These are phyloP conservation scores for Trematomus loennbergii DNA, from an alignment of 2,113 vertebrate genomes.

Conservation along the genomic window DNA sequence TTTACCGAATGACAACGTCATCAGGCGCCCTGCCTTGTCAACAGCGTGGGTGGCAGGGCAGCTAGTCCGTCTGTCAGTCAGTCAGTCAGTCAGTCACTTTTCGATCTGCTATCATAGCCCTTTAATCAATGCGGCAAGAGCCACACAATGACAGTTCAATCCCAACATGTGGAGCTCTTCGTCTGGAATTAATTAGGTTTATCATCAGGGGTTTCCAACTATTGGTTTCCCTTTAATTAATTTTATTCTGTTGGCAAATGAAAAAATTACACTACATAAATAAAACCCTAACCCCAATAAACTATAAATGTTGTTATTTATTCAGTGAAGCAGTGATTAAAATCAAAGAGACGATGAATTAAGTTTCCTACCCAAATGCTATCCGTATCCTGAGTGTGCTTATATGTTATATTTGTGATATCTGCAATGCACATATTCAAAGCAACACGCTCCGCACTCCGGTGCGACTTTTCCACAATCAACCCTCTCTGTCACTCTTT, in stretches of 20 bases:
- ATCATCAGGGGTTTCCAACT: neutral
- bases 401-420: conserved; percentile 52
- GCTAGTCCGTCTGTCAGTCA: conserved; percentile 43
- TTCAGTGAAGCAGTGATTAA: neutral
- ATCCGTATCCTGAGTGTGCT: conserved; percentile 29
- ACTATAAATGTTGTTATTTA: no score
- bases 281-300: no score
- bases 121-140: conserved; percentile 47
- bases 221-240: neutral
- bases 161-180: neutral
- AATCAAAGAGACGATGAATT: conserved; percentile 34
- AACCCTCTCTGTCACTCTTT: conserved; percentile 29
- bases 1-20: conserved; percentile 70
- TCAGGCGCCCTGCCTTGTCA: conserved; percentile 62
- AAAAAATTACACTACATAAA: neutral
- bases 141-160: neutral
- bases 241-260: neutral
- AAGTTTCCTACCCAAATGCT: conserved; percentile 16
- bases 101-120: conserved; percentile 37
- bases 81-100: conserved; percentile 45
- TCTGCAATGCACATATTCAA: conserved; percentile 72
- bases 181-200: conserved; percentile 1
- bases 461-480: conserved; percentile 44
- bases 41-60: conserved; percentile 65
- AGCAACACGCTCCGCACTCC: conserved; percentile 22